Conservation (phyloP, 2,888 invertebrate genomes). For the Melanostoma mellinum region DNA sequence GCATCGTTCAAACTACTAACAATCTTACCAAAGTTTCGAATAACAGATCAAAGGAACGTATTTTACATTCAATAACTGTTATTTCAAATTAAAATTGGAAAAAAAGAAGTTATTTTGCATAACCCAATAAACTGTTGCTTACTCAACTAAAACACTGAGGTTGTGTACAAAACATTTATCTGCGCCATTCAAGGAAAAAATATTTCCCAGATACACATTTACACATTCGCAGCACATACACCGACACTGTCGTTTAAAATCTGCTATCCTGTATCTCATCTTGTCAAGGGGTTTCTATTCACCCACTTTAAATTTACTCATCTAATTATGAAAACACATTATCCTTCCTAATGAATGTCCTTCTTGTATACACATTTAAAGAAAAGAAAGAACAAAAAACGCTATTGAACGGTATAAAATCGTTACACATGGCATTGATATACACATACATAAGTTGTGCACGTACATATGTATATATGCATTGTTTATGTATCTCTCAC, state of each 20-base stretch:
- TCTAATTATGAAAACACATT: conserved; percentile 70
- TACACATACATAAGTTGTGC: conserved; percentile 11
- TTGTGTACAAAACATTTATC: not conserved
- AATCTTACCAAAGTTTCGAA: too few species aligned
- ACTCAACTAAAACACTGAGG: conserved; percentile 10
- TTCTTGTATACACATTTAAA: conserved; percentile 45
- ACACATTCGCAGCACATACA: conserved; percentile 6
- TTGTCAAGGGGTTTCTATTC: conserved; percentile 37
- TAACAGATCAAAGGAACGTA: not conserved
- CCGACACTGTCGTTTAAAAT: conserved; percentile 48
- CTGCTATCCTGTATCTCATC: conserved; percentile 14
- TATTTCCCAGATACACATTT: not conserved
- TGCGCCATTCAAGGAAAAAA: not conserved
- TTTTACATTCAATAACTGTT: not conserved
- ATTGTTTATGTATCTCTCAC: conserved; percentile 10
- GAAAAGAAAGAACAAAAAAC: conserved; percentile 24
- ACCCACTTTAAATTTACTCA: conserved; percentile 61
- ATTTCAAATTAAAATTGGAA: conserved; percentile 7
- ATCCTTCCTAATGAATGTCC: conserved; percentile 66
- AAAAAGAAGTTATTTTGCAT: conserved; percentile 42
- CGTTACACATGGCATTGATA: conserved; percentile 58
- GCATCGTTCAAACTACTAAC: too few species aligned
- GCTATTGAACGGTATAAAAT: conserved; percentile 43
- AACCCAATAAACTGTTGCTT: conserved; percentile 63
- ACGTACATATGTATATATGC: too few species aligned